A percentile compares a stretch with the other conserved stretches of the same genome.
Evolutionary conservation across 2,797 vertebrate species (phyloP).

Genomic region (Tamandua tetradactyla): DNA sequence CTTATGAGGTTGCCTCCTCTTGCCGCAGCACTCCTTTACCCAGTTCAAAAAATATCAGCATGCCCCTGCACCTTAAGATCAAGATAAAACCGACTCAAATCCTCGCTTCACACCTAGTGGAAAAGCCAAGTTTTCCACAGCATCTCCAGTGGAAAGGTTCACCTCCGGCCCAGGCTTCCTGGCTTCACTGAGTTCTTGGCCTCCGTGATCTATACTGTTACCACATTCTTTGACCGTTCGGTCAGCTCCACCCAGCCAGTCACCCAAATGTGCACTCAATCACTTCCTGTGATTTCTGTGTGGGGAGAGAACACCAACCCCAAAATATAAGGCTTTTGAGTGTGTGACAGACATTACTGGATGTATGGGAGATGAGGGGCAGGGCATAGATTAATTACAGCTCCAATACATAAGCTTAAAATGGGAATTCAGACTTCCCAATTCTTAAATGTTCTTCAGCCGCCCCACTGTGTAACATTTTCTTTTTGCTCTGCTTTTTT

Average conservation of each 20-base stretch:
- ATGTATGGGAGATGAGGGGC: no score
- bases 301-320: background rate
- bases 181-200: accelerated
- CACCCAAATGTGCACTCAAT: no score
- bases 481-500: no score
- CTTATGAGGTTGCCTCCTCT: background rate
- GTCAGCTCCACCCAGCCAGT: background rate
- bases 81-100: background rate
- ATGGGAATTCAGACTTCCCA: background rate
- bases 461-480: accelerated
- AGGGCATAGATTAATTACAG: accelerated
- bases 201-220: background rate
- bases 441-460: background rate
- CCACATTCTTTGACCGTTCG: background rate
- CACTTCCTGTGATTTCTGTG: background rate
- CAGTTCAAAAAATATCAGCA: background rate
- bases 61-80: background rate
- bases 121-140: background rate
- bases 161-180: background rate
- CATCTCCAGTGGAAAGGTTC: background rate
- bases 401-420: background rate
- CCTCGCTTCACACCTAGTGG: background rate
- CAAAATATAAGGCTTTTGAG: accelerated
- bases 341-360: background rate
- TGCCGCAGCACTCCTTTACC: background rate